These are phyloP conservation scores for Atta texana DNA, from an alignment of 1,140 invertebrate genomes.

Conservation along the genomic window DNA sequence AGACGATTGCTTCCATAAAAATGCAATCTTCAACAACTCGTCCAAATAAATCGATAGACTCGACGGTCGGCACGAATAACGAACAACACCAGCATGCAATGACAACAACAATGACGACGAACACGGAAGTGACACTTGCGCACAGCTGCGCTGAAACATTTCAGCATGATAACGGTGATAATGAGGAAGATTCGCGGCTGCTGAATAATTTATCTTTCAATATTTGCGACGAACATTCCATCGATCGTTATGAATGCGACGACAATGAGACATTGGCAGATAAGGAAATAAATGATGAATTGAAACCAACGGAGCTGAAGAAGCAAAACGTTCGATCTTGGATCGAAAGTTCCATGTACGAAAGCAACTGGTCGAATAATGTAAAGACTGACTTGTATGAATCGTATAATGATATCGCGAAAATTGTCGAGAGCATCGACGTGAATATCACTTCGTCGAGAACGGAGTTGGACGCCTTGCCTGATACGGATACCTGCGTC, in stretches of 20 bases:
- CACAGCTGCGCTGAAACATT: neutral
- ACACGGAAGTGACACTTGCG: slow-evolving; percentile 15
- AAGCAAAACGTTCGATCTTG: slow-evolving; percentile 15
- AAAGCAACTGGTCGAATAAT: neutral
- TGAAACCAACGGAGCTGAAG: neutral
- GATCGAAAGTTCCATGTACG: neutral
- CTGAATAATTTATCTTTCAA: neutral
- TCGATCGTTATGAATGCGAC: neutral
- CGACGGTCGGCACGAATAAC: neutral
- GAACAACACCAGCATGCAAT: neutral
- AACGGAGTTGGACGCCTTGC: slow-evolving; percentile 63
- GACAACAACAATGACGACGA: neutral
- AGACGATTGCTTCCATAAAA: neutral
- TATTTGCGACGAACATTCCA: neutral
- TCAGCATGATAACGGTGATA: slow-evolving; percentile 24
- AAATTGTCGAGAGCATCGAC: slow-evolving; percentile 80
- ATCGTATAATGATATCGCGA: slow-evolving; percentile 47
- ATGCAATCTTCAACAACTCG: neutral
- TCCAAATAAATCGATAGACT: neutral
- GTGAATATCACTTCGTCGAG: slow-evolving; percentile 76
- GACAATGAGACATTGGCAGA: neutral
- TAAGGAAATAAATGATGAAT: neutral
- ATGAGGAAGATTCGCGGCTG: neutral
- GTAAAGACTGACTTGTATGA: neutral
- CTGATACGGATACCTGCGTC: slow-evolving; percentile 64